phyloP scores from a whole-genome alignment of 2,113 vertebrate species.

The Malurus elegans region DNA sequence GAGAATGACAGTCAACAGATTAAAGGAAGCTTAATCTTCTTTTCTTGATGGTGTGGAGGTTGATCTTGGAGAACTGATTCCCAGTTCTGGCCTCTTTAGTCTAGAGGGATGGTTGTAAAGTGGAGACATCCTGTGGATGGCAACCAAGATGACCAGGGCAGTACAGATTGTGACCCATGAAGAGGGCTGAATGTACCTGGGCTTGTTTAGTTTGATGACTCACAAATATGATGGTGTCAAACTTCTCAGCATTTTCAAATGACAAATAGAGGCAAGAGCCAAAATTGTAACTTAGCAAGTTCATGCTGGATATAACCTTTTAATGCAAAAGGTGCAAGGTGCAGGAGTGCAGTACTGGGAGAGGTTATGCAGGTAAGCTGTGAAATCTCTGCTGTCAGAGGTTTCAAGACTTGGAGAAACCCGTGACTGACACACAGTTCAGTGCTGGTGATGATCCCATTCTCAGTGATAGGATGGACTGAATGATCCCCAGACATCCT shows the following conservation, averaged over 20 bases:
- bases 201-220: not conserved
- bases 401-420: not conserved
- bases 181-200: not conserved
- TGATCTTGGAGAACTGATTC: not conserved
- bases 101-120: not conserved
- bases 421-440: accelerated
- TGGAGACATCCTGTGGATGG: not conserved
- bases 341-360: not conserved
- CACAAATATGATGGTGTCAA: not conserved
- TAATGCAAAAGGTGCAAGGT: not conserved
- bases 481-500: not conserved
- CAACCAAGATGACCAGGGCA: not conserved
- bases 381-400: not conserved
- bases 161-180: not conserved
- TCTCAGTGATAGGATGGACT: not conserved
- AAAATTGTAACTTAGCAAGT: not conserved
- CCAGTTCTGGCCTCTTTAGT: not conserved
- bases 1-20: not conserved
- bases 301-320: not conserved
- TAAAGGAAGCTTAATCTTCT: not conserved
- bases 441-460: not conserved
- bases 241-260: not conserved
- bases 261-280: not conserved
- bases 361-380: not conserved
- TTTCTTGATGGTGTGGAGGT: not conserved